Conservation (phyloP, 2,888 invertebrate species). For the Metallyticus violacea region DNA sequence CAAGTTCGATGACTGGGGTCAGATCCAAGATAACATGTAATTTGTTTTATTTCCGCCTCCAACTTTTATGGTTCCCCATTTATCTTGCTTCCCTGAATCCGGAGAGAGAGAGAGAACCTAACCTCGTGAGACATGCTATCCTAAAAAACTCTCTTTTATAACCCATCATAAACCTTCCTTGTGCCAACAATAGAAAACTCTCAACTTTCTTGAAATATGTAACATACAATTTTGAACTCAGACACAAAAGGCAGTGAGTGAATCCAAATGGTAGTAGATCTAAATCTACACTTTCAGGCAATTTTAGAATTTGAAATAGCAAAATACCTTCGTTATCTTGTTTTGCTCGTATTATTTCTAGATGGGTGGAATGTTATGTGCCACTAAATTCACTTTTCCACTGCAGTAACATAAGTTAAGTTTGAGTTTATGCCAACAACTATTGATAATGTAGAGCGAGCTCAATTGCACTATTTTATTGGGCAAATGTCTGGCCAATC, state of each 20-base stretch:
- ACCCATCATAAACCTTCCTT: neutral
- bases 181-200: neutral
- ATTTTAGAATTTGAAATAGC: neutral
- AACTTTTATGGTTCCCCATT: neutral
- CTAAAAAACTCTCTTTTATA: neutral
- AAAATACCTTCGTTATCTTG: neutral
- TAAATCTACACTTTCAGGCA: neutral
- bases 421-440: no score
- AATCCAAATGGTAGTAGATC: neutral
- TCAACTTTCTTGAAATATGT: neutral
- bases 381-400: no score
- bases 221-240: neutral
- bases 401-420: no score
- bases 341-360: neutral
- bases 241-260: neutral
- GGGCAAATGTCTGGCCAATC: no score
- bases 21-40: neutral
- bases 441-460: no score
- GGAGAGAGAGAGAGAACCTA: neutral
- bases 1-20: neutral
- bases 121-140: neutral
- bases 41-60: neutral
- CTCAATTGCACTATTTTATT: no score
- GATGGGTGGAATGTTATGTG: neutral
- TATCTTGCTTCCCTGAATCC: neutral